These are phyloP conservation scores for Eurypyga helias DNA, from an alignment of 2,113 vertebrate species.

Conservation along the genomic window DNA sequence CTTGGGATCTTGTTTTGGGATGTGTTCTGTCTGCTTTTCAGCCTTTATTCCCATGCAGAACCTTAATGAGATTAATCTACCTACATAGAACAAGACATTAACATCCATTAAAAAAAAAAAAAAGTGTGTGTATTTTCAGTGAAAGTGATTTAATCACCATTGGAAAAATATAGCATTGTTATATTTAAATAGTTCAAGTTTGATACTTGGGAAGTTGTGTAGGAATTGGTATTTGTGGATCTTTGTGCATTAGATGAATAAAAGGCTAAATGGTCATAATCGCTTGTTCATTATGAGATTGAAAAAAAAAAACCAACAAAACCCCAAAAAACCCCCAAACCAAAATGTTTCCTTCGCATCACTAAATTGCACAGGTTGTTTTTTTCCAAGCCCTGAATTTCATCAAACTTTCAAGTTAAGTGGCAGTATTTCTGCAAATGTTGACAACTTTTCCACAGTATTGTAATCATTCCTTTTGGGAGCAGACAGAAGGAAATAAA, in stretches of 20 bases:
- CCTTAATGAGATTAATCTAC: background rate
- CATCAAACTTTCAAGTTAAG: background rate
- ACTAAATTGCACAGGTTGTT: background rate
- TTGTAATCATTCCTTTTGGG: background rate
- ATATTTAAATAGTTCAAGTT: background rate
- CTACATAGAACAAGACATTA: background rate
- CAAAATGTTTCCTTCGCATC: background rate
- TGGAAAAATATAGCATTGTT: background rate
- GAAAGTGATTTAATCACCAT: background rate
- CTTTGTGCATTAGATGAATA: background rate
- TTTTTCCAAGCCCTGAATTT: background rate
- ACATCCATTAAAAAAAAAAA: background rate
- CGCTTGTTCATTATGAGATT: background rate
- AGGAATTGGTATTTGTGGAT: background rate
- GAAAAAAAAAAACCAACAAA: background rate
- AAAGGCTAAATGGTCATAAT: background rate
- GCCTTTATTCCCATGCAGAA: background rate
- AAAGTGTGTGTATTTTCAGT: background rate
- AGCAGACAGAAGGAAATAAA: background rate
- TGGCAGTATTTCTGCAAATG: background rate
- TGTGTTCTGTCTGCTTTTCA: background rate
- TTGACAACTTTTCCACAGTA: background rate
- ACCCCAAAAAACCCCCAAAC: too few species aligned
- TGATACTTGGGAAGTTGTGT: background rate
- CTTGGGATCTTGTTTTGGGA: accelerated